A percentile compares a stretch with the other conserved stretches of the same genome.
Conservation (phyloP, 2,113 vertebrate genomes). For the Antechinus flavipes region DNA sequence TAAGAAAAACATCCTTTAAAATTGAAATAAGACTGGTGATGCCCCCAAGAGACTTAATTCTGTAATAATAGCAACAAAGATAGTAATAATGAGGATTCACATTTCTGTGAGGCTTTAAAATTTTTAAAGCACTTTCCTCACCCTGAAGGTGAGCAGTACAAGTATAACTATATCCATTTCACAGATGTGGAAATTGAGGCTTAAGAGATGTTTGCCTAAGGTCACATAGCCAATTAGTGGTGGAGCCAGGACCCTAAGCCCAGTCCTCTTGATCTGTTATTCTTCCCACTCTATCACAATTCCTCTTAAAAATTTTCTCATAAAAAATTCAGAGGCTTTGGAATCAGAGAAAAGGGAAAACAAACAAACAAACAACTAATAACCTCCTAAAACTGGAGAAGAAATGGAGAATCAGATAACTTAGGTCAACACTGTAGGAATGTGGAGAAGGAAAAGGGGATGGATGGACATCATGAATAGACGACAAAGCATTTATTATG, state of each 20-base stretch:
- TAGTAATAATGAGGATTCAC: no score
- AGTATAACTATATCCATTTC: neutral
- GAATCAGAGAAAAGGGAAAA: conserved; percentile 12
- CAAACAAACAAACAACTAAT: neutral
- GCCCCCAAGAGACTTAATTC: conserved; percentile 61
- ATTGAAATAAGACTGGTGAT: conserved; percentile 68
- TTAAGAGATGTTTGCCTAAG: neutral
- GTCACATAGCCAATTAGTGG: neutral
- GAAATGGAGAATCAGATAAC: neutral
- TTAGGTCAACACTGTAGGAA: neutral
- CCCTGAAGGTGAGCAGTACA: neutral
- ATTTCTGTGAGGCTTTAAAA: no score
- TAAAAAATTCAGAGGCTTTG: conserved; percentile 30
- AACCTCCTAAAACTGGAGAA: neutral
- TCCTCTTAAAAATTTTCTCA: neutral
- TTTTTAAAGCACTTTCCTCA: conserved; percentile 38
- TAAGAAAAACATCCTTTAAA: conserved; percentile 75
- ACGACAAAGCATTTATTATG: neutral
- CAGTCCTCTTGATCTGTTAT: neutral
- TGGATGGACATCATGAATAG: neutral
- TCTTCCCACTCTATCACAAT: neutral
- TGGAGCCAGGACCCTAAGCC: neutral
- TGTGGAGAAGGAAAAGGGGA: neutral
- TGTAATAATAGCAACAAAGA: neutral
- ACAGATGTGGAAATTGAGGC: neutral